Evolutionary conservation across 2,888 invertebrate genomes (phyloP).

Genomic region (Apodemia duryi): DNA sequence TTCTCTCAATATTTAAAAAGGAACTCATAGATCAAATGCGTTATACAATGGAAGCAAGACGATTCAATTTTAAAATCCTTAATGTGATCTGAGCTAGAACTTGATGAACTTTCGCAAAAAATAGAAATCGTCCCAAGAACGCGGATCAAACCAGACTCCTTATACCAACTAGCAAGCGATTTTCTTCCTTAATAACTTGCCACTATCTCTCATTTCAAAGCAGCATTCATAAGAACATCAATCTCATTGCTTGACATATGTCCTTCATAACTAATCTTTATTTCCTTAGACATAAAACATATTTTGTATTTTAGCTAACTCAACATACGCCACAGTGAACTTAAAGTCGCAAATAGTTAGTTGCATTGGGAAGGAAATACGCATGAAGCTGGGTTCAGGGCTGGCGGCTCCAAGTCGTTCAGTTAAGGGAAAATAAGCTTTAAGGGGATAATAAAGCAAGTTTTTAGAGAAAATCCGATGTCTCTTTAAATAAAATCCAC

Average conservation of each 20-base stretch:
- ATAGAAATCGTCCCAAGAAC: slow-evolving; percentile 69
- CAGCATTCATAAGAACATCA: slow-evolving; percentile 52
- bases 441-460: slow-evolving; percentile 30
- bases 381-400: slow-evolving; percentile 52
- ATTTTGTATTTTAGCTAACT: slow-evolving; percentile 43
- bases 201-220: slow-evolving; percentile 48
- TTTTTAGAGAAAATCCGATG: neutral
- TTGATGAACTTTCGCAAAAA: slow-evolving; percentile 69
- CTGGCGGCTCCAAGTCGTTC: slow-evolving; percentile 50
- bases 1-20: no score
- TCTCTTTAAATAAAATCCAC: no score
- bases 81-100: slow-evolving; percentile 58
- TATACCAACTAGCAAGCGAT: slow-evolving; percentile 47
- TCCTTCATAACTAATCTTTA: slow-evolving; percentile 50
- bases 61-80: slow-evolving; percentile 57
- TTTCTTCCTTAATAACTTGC: slow-evolving; percentile 47
- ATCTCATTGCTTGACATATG: slow-evolving; percentile 45
- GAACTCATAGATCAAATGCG: neutral
- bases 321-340: slow-evolving; percentile 29
- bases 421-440: slow-evolving; percentile 51
- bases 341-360: slow-evolving; percentile 56
- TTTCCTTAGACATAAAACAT: slow-evolving; percentile 51
- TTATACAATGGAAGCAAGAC: slow-evolving; percentile 25
- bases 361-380: slow-evolving; percentile 53
- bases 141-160: slow-evolving; percentile 60